Evolutionary conservation across 1,140 invertebrate species (phyloP).

Genomic region (Metaphire vulgaris): DNA sequence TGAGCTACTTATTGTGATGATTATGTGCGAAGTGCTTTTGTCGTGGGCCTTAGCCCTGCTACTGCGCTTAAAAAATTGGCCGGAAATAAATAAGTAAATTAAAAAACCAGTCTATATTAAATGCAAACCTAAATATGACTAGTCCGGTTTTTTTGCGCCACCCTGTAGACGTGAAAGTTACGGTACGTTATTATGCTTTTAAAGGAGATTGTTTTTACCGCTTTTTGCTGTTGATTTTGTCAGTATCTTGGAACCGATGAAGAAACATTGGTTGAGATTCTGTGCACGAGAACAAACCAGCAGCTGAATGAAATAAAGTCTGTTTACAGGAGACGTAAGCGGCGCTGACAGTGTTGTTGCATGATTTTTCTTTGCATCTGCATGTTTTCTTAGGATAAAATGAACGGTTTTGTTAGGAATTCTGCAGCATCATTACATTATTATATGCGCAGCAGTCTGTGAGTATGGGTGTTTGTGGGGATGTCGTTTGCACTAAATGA

Average conservation of each 20-base stretch:
- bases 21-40: no score
- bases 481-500: background rate
- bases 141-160: no score
- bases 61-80: no score
- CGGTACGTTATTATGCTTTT: no score
- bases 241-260: conserved; percentile 44
- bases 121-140: no score
- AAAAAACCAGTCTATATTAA: no score
- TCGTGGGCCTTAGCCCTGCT: no score
- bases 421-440: background rate
- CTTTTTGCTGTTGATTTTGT: conserved; percentile 31
- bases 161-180: no score
- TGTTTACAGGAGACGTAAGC: conserved; percentile 34
- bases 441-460: no score
- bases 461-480: background rate
- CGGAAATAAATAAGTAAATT: no score
- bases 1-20: no score
- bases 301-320: conserved; percentile 43
- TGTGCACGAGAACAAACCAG: conserved; percentile 45
- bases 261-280: conserved; percentile 44
- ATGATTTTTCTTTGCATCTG: background rate
- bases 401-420: background rate
- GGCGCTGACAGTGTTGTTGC: background rate
- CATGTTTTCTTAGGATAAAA: background rate
- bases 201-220: no score